Evolutionary conservation across 2,888 invertebrate species (phyloP).

Genomic region (Ichneumoninae sp.): DNA sequence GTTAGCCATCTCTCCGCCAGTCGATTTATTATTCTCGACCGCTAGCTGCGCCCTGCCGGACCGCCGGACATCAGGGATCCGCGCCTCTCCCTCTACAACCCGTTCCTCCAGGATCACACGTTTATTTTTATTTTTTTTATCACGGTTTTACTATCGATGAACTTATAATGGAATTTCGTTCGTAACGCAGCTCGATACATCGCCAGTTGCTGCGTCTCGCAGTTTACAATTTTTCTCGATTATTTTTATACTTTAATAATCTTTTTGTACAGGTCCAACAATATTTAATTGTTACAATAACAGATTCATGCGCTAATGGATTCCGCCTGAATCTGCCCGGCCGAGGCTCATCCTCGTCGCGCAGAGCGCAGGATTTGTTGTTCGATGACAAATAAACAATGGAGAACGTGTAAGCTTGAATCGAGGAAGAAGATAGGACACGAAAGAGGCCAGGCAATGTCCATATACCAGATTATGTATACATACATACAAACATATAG

Average conservation of each 20-base stretch:
- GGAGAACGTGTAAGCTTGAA: conserved; percentile 24
- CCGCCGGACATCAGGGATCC: conserved; percentile 55
- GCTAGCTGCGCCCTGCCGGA: conserved; percentile 52
- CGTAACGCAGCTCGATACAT: neutral
- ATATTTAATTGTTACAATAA: neutral
- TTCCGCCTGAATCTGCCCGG: neutral
- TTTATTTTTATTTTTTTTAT: conserved; percentile 56
- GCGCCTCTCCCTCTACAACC: conserved; percentile 33
- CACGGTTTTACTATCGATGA: conserved; percentile 50
- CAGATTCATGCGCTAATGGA: neutral
- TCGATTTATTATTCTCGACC: conserved; percentile 75
- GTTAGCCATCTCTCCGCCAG: conserved; percentile 63
- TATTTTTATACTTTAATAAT: neutral
- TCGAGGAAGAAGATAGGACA: conserved; percentile 1
- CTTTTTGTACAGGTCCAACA: neutral
- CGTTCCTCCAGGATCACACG: conserved; percentile 59
- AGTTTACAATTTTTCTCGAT: neutral
- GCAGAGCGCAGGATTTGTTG: neutral
- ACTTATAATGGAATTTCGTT: conserved; percentile 50
- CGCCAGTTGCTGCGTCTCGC: neutral
- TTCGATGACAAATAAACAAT: conserved; percentile 28
- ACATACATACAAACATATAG: conserved; percentile 5
- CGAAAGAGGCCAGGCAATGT: conserved; percentile 17
- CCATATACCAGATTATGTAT: conserved; percentile 18
- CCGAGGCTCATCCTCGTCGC: neutral